phyloP scores from a whole-genome alignment of 2,797 vertebrate genomes.

The Carcharodon carcharias region DNA sequence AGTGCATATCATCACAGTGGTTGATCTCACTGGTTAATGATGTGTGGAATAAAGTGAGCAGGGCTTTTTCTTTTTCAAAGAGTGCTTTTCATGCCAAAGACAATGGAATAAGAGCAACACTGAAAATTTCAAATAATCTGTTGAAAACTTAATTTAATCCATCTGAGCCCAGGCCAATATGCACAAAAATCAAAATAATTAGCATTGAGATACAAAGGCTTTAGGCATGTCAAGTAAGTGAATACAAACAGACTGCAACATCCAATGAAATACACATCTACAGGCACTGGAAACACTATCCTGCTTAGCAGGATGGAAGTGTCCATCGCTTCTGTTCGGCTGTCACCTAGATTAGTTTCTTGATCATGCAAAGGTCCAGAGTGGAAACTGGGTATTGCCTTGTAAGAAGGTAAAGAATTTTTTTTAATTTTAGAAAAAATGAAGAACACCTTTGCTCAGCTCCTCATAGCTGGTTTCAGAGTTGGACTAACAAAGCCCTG shows the following conservation, averaged over 20 bases:
- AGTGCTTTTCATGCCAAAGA: no score
- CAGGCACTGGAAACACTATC: neutral
- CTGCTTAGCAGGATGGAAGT: neutral
- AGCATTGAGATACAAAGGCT: neutral
- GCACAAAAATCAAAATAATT: neutral
- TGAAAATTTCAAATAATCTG: neutral
- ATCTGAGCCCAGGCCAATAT: neutral
- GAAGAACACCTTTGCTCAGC: neutral
- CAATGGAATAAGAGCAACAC: neutral
- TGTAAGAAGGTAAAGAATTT: no score
- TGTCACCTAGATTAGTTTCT: neutral
- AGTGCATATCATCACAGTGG: neutral
- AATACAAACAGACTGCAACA: neutral
- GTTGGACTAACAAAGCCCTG: no score
- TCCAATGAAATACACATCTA: neutral
- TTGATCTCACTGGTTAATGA: neutral
- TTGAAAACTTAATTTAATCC: neutral
- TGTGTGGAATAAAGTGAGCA: neutral
- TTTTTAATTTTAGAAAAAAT: neutral
- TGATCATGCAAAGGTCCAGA: neutral
- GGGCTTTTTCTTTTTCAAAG: neutral
- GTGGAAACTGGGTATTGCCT: neutral
- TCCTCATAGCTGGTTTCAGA: neutral
- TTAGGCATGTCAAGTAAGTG: no score
- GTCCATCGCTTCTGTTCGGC: neutral